Conservation (phyloP, 2,797 vertebrate genomes). For the Clarias platycephalus region DNA sequence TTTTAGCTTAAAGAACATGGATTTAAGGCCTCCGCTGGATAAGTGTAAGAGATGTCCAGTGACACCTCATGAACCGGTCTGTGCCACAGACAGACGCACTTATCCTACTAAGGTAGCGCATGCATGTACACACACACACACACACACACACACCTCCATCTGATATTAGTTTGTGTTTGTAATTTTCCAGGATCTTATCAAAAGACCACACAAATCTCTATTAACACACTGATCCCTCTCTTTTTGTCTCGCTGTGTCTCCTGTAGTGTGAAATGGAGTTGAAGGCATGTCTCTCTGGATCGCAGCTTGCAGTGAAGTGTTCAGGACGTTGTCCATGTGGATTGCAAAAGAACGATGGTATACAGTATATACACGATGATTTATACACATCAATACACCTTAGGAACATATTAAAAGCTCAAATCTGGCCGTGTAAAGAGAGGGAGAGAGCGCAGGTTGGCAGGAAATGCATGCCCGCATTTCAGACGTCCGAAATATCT, state of each 20-base stretch:
- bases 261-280: conserved; percentile 94
- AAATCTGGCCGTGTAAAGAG: conserved; percentile 3
- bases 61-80: conserved; percentile 83
- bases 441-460: background rate
- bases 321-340: conserved; percentile 88
- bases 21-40: conserved; percentile 75
- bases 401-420: conserved; percentile 48
- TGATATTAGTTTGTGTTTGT: conserved; percentile 12
- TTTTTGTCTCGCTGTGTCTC: conserved; percentile 6
- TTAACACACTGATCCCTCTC: conserved; percentile 20
- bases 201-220: conserved; percentile 26
- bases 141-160: background rate
- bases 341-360: conserved; percentile 83
- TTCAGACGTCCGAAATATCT: background rate
- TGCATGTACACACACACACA: background rate
- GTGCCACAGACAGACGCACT: conserved; percentile 89
- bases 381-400: conserved; percentile 24
- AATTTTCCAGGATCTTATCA: conserved; percentile 27
- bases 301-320: conserved; percentile 89
- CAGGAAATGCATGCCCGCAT: background rate
- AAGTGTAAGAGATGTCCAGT: conserved; percentile 88
- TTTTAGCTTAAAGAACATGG: conserved; percentile 85
- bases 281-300: conserved; percentile 90
- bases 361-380: no score
- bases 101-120: conserved; percentile 87